Percentiles rank a stretch among this genome's conserved stretches.
Evolutionary conservation across 2,113 vertebrate species (phyloP).

Genomic region (Rhea americana): DNA sequence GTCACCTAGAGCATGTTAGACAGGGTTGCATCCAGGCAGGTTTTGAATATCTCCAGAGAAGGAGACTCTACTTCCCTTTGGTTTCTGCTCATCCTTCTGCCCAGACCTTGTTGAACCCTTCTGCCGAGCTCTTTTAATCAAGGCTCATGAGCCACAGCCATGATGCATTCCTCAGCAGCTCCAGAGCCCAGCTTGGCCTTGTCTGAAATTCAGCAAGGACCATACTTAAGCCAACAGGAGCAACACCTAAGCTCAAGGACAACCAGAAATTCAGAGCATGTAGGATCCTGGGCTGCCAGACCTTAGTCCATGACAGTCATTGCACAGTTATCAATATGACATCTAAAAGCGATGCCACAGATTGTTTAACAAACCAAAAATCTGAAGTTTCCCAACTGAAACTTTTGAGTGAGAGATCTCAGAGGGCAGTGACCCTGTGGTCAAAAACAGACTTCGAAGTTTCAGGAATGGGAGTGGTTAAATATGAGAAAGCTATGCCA

Average conservation of each 20-base stretch:
- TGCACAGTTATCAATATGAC: fast-evolving
- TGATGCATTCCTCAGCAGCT: background rate
- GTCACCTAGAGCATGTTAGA: too few relatives aligned
- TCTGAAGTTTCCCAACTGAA: background rate
- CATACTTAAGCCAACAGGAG: background rate
- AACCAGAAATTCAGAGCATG: background rate
- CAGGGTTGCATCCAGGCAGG: too few relatives aligned
- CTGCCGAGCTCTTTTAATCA: background rate
- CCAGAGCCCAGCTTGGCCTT: fast-evolving
- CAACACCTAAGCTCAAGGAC: background rate
- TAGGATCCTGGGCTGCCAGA: background rate
- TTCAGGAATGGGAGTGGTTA: background rate
- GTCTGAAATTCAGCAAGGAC: background rate
- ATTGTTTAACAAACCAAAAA: background rate
- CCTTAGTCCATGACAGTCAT: background rate
- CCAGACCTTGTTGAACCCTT: background rate
- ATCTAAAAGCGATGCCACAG: background rate
- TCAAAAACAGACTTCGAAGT: background rate
- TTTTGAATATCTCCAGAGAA: too few relatives aligned
- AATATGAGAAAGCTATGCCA: background rate
- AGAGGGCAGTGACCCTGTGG: background rate
- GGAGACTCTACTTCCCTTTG: background rate
- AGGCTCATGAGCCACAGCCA: background rate
- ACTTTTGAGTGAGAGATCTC: fast-evolving
- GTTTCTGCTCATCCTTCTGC: background rate